A percentile compares a stretch with the other conserved stretches of the same genome.
Evolutionary conservation across 2,888 invertebrate genomes (phyloP).

Genomic region (Belgica antarctica): DNA sequence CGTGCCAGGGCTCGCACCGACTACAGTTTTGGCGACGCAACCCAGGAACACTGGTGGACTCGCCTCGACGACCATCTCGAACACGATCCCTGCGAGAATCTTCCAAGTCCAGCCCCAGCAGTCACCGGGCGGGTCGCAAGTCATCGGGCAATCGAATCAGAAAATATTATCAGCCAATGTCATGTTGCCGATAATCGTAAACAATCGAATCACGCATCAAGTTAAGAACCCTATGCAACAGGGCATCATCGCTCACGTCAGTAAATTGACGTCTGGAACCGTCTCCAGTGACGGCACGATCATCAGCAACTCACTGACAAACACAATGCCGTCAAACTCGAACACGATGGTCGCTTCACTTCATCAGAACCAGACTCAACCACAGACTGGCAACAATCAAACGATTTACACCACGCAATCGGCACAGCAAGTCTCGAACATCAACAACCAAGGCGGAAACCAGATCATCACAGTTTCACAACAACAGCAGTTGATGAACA

Average conservation of each 20-base stretch:
- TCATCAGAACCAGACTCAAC: constrained; percentile 26
- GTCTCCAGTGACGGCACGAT: constrained; percentile 27
- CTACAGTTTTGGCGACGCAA: constrained; percentile 47
- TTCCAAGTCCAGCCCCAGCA: constrained; percentile 54
- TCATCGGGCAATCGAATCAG: constrained; percentile 51
- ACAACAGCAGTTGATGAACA: constrained; percentile 7
- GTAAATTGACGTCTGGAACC: constrained; percentile 16
- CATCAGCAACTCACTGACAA: constrained; percentile 33
- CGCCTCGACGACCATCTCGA: constrained; percentile 50
- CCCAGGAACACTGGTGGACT: constrained; percentile 45
- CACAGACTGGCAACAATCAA: constrained; percentile 16
- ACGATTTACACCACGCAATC: constrained; percentile 27
- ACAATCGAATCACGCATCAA: constrained; percentile 44
- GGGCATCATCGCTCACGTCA: constrained; percentile 39
- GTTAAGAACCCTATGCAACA: constrained; percentile 33
- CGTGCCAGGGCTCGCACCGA: constrained; percentile 50
- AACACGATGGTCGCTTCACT: constrained; percentile 39
- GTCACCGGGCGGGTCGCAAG: constrained; percentile 50
- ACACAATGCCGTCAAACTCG: constrained; percentile 20
- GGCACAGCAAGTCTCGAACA: constrained; percentile 5
- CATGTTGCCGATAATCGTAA: constrained; percentile 54
- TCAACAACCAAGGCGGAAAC: constrained; percentile 22
- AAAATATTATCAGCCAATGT: constrained; percentile 51
- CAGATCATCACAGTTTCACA: constrained; percentile 42
- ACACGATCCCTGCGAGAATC: constrained; percentile 50